Evolutionary conservation across 1,140 invertebrate species (phyloP).

Genomic region (Saccostrea glomerata): DNA sequence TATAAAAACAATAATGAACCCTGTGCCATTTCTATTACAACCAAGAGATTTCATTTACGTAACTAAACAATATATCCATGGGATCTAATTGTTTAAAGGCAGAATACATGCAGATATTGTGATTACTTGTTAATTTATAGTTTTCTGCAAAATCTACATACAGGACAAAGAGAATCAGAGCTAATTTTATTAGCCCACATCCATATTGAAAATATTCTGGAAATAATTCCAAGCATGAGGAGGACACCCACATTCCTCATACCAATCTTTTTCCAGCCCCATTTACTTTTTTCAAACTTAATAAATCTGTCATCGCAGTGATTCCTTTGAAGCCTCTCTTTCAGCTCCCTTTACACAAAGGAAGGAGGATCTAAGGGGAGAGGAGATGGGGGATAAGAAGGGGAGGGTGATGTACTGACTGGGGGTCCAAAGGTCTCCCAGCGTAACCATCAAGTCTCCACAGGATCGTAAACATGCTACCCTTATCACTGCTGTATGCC

Average conservation of each 20-base stretch:
- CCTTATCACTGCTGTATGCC: background rate
- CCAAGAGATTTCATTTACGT: background rate
- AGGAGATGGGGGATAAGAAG: background rate
- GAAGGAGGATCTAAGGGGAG: background rate
- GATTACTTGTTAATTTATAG: background rate
- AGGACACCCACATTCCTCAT: background rate
- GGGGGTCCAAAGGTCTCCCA: background rate
- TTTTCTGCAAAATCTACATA: background rate
- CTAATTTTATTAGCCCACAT: too few relatives aligned
- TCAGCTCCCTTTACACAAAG: background rate
- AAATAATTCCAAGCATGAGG: slow-evolving; percentile 5
- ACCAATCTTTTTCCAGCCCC: background rate
- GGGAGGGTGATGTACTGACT: background rate
- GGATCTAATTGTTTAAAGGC: background rate
- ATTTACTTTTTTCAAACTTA: background rate
- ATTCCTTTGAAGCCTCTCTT: background rate
- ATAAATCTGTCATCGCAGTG: slow-evolving; percentile 10
- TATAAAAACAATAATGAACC: background rate
- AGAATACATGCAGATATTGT: background rate
- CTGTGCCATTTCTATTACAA: background rate
- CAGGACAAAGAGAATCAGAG: background rate
- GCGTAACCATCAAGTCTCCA: background rate
- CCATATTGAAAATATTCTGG: background rate
- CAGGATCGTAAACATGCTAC: slow-evolving; percentile 6
- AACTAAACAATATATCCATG: background rate